Percentiles rank a stretch among this genome's conserved stretches.
These are phyloP conservation scores for Alitta virens DNA, from an alignment of 2,888 invertebrate species.

Conservation along the genomic window DNA sequence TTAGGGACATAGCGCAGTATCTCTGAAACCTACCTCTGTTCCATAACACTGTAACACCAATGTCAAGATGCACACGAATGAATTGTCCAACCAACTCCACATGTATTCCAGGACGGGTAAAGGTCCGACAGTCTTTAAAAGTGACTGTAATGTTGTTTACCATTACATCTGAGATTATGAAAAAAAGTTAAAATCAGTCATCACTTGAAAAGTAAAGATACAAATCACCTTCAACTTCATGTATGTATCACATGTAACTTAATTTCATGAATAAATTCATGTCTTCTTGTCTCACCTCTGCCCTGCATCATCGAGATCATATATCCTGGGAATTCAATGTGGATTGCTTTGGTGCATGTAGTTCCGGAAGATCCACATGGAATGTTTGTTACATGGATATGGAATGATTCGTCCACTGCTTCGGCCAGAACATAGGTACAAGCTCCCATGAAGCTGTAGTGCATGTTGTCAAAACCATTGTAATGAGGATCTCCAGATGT, in stretches of 20 bases:
- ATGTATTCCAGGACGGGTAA: conserved; percentile 56
- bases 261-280: too few relatives aligned
- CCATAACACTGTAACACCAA: conserved; percentile 17
- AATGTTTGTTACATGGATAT: conserved; percentile 17
- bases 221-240: too few relatives aligned
- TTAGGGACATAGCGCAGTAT: too few relatives aligned
- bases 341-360: conserved; percentile 24
- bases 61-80: conserved; percentile 52
- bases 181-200: too few relatives aligned
- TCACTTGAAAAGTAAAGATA: too few relatives aligned
- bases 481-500: conserved; percentile 90
- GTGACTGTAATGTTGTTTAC: too few relatives aligned
- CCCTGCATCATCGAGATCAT: too few relatives aligned
- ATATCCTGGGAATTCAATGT: too few relatives aligned
- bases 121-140: neutral
- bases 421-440: conserved; percentile 59
- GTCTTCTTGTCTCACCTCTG: neutral
- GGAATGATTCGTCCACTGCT: too few relatives aligned
- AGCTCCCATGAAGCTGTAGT: conserved; percentile 82
- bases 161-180: too few relatives aligned
- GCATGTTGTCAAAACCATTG: conserved; percentile 77
- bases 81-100: conserved; percentile 71
- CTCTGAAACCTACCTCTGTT: neutral
- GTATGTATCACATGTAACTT: too few relatives aligned
- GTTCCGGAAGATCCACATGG: conserved; percentile 30